These are phyloP conservation scores for Drosophila parthenogenetica DNA, from an alignment of 2,888 invertebrate genomes.

Conservation along the genomic window DNA sequence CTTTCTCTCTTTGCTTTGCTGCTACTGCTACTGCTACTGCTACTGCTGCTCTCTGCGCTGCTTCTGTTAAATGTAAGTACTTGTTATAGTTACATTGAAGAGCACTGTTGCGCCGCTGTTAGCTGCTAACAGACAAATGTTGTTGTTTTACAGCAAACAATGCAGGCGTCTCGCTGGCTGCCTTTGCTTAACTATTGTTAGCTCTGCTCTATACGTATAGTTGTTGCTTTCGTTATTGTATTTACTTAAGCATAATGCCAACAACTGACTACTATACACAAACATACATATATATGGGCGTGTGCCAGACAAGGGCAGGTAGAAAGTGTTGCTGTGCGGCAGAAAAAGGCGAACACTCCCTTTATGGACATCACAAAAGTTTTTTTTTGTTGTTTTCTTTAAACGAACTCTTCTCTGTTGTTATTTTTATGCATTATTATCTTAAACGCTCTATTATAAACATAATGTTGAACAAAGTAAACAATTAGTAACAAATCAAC, in stretches of 20 bases:
- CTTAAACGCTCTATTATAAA: conserved; percentile 15
- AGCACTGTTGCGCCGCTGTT: conserved; percentile 60
- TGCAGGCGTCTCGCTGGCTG: conserved; percentile 21
- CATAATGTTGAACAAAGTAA: not conserved
- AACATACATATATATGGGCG: conserved; percentile 21
- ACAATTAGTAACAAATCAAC: too few species aligned
- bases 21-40: conserved; percentile 2
- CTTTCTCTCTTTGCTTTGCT: conserved; percentile 15
- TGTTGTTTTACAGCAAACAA: conserved; percentile 41
- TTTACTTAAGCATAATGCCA: conserved; percentile 42
- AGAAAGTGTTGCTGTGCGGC: conserved; percentile 19
- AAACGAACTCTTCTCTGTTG: conserved; percentile 33
- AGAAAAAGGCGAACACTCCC: conserved; percentile 41
- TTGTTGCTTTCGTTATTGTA: conserved; percentile 21
- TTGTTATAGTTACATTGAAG: conserved; percentile 37
- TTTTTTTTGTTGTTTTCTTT: conserved; percentile 48
- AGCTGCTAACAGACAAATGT: conserved; percentile 43
- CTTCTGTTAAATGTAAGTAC: conserved; percentile 25
- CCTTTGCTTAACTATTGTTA: conserved; percentile 35
- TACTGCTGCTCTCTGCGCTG: conserved; percentile 27
- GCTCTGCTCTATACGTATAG: conserved; percentile 6
- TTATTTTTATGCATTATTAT: conserved; percentile 19
- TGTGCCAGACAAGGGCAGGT: conserved; percentile 26
- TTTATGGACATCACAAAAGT: conserved; percentile 20
- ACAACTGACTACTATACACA: conserved; percentile 8